Base-by-base conservation (phyloP, 2,888 invertebrate genomes). In the Eupithecia exiguata region DNA sequence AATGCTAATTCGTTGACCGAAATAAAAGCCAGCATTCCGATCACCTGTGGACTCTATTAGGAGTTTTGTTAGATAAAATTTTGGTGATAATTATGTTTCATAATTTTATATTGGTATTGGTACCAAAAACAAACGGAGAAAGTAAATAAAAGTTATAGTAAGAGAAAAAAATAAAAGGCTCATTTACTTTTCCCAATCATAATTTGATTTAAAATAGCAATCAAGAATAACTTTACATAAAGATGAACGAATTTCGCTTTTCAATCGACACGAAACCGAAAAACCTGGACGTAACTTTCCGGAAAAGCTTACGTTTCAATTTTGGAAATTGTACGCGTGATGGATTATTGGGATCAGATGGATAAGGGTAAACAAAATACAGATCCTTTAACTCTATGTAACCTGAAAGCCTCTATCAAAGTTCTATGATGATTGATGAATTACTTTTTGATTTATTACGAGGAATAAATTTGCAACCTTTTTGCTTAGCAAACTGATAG, bases 241-340 rank as follows among this genome's bases (percentile, higher is more conserved):
- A 65, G n/a, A 38, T 66, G 12, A 40, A 25, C 14, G 16, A 43
- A 40, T 66, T 66, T 30, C 30, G 14, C 30, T 5, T 61, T 35
- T 40, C 25, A 66, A 40, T 66, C n/a, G 66, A 25, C 40, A 40
- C 25, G 14, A 21, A 66, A 65, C 35, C n/a, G 21, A 36, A 43
- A 25, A 66, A 66, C 40, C 66, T 25, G 38, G 30, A 62, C 25
- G 21, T 30, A 61, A 67, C 58, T 61, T 43, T 61, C 70, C 67
- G 46, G 5, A 38, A 72, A 68, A 68, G 72, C 68, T 72, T 40
- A 40, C 18, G 38, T 72, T 66, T 66, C 72, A 72, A 72, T 72
- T 72, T 66, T 43, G 10, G 71, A 35, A 21, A 49, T 63, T 43
- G 30, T 38, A 58, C 40, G 43, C 69, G 69, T 69, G 69, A 72